Base-by-base conservation (phyloP, 1,140 invertebrate species). In the Drosophila punjabiensis region DNA sequence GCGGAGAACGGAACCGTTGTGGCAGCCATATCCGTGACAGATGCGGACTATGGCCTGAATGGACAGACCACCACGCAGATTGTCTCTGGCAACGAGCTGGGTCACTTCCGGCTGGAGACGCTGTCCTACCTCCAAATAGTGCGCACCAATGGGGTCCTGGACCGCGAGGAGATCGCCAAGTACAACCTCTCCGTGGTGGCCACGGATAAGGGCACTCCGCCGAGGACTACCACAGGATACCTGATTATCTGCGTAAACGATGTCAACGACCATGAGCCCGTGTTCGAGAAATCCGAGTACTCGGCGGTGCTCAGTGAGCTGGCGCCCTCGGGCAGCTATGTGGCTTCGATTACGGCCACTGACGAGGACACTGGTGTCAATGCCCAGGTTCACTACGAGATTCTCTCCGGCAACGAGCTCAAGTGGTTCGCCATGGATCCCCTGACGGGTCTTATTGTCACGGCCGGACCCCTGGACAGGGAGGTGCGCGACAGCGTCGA, bases 181-280 rank as follows among this genome's bases (percentile, higher is more conserved):
- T 99, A 99, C 87, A 98, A 99, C 94, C 94, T 99, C 62, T 98
- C 97, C 1, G 96, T 99, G 28, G 96, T 98, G 33, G 98, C 98
- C 1, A 97, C 95, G 6, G 98, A 99, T 93, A 97, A 96, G 93
- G 98, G 98, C 1, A 95, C 95, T 24, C 97, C 98, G 35, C 95
- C 97, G 4, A 94, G 97, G 62, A 97, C 96, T n/a, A 95, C 97
- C 2, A 97, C 96, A 0, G 96, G 97, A 14, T 97, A 98, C 93
- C 94, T 99, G 60, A 96, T 98, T 20, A 98, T 99, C 93, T 95
- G 97, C 82, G 97, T 99, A 0, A 98, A 98, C 93, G 98, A 99
- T 93, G 96, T 98, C 1, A 99, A 99, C 94, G 98, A 99, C 93
- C 97, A 98, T 93, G 97, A 98, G 87, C 98, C 98, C 2, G 97